phyloP scores from a whole-genome alignment of 2,888 invertebrate genomes.

The Ptycholaimellus sp. region DNA sequence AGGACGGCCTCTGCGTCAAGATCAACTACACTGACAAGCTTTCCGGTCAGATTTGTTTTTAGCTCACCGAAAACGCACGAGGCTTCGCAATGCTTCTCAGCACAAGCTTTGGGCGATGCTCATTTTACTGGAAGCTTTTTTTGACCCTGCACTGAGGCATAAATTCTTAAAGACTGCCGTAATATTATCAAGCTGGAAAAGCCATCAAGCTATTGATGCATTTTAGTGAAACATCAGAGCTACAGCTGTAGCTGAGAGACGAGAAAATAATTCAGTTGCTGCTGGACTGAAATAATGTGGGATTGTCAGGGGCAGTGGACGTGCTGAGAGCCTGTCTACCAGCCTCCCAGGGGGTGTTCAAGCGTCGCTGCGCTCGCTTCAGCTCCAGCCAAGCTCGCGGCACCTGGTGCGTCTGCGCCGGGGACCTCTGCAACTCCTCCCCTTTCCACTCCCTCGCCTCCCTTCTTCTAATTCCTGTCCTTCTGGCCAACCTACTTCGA shows the following conservation, averaged over 20 bases:
- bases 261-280: not conserved
- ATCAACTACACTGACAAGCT: conserved; percentile 6
- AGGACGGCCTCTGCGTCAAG: conserved; percentile 7
- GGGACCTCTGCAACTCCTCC: conserved; percentile 6
- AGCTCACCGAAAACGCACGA: not conserved
- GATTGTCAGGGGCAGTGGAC: conserved; percentile 7
- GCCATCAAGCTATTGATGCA: too few species aligned
- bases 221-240: too few species aligned
- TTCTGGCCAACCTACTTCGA: not conserved
- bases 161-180: too few species aligned
- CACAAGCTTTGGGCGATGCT: too few species aligned
- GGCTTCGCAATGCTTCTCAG: too few species aligned
- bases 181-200: too few species aligned
- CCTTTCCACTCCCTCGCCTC: not conserved
- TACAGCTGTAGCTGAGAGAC: too few species aligned
- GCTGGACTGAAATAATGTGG: too few species aligned
- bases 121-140: too few species aligned
- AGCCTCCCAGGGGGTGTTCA: conserved; percentile 6
- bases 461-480: not conserved
- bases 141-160: too few species aligned
- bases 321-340: conserved; percentile 7
- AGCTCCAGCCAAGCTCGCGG: conserved; percentile 5
- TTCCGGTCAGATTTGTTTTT: conserved; percentile 4
- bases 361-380: conserved; percentile 6
- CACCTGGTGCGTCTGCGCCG: conserved; percentile 7